phyloP scores from a whole-genome alignment of 1,140 invertebrate genomes.

The Adoxophyes honmai region DNA sequence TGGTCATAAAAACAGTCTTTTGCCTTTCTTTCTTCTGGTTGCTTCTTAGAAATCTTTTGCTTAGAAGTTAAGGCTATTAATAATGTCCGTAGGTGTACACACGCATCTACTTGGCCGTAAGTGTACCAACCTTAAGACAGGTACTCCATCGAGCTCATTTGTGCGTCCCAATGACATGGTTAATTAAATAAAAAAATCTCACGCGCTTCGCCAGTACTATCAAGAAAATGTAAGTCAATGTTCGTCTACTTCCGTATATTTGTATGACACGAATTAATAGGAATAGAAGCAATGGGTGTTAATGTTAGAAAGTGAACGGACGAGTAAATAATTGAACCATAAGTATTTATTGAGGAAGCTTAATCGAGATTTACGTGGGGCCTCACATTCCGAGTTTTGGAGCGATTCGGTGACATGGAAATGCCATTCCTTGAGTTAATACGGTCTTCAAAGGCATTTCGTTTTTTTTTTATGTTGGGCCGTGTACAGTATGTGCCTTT shows the following conservation, averaged over 20 bases:
- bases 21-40: no score
- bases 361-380: constrained; percentile 5
- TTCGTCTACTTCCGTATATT: constrained; percentile 15
- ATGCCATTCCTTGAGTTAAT: no score
- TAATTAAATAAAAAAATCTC: constrained; percentile 27
- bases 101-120: background rate
- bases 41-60: no score
- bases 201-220: constrained; percentile 4
- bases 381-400: background rate
- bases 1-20: no score
- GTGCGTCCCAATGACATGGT: constrained; percentile 28
- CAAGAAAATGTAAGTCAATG: constrained; percentile 20
- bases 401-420: no score
- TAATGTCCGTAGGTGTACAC: no score
- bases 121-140: constrained; percentile 21
- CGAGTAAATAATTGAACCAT: constrained; percentile 3
- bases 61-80: no score
- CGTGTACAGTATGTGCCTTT: no score
- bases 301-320: constrained; percentile 9
- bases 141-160: constrained; percentile 16
- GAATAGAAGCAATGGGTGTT: constrained; percentile 3
- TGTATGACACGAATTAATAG: constrained; percentile 11
- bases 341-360: constrained; percentile 12
- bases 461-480: no score
- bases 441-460: no score